Evolutionary conservation across 2,888 invertebrate species (phyloP).

Genomic region (Hirtodrosophila alboralis): DNA sequence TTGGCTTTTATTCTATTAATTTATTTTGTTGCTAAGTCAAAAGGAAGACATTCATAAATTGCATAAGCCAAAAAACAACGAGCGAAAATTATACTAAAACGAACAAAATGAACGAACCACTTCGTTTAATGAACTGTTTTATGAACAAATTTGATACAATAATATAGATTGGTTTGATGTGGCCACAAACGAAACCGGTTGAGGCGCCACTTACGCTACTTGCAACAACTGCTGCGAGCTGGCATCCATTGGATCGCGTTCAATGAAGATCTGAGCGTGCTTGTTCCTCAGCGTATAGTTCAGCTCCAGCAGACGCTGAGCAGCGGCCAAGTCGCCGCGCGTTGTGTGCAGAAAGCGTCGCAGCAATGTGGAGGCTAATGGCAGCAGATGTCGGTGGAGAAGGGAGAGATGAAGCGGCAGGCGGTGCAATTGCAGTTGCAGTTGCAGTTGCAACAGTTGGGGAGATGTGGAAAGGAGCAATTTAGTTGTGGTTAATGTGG

Average conservation of each 20-base stretch:
- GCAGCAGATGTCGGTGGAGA: neutral
- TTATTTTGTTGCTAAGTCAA: too few relatives aligned
- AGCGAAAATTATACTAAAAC: too few relatives aligned
- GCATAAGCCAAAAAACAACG: too few relatives aligned
- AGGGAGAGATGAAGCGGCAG: slow-evolving; percentile 3
- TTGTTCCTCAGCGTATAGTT: slow-evolving; percentile 85
- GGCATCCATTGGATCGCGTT: slow-evolving; percentile 85
- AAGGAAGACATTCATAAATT: too few relatives aligned
- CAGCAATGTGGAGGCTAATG: slow-evolving; percentile 73
- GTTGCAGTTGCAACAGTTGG: slow-evolving; percentile 9
- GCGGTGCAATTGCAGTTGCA: neutral
- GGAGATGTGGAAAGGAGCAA: slow-evolving; percentile 22
- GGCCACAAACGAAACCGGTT: slow-evolving; percentile 38
- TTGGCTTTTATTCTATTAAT: too few relatives aligned
- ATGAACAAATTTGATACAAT: too few relatives aligned
- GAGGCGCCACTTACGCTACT: slow-evolving; percentile 75
- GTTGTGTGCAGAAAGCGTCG: slow-evolving; percentile 81
- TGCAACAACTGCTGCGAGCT: slow-evolving; percentile 77
- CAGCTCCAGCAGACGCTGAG: slow-evolving; percentile 80
- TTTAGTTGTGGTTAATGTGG: slow-evolving; percentile 32
- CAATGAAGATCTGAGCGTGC: slow-evolving; percentile 85
- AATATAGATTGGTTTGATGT: slow-evolving; percentile 4
- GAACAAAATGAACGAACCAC: too few relatives aligned
- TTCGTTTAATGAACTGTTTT: too few relatives aligned
- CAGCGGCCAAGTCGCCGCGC: slow-evolving; percentile 74